Evolutionary conservation across 2,113 vertebrate genomes (phyloP).

Genomic region (Propithecus coquereli): DNA sequence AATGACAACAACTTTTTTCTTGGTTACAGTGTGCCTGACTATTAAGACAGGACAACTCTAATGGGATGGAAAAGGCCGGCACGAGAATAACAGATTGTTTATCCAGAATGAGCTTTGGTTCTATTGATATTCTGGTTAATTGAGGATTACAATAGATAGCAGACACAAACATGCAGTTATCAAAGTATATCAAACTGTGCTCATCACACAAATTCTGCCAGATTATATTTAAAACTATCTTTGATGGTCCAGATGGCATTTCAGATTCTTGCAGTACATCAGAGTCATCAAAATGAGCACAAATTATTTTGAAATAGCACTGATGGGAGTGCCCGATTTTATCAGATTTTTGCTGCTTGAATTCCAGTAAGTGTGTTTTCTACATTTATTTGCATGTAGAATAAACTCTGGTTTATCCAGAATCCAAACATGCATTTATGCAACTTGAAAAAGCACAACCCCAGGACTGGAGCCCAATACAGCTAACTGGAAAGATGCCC

Average conservation of each 20-base stretch:
- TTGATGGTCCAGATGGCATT: slow-evolving; percentile 22
- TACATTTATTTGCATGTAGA: background rate
- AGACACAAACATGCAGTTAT: background rate
- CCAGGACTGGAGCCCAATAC: background rate
- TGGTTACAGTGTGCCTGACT: background rate
- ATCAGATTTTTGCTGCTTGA: background rate
- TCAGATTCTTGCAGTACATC: background rate
- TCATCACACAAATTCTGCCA: background rate
- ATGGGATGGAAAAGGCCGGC: background rate
- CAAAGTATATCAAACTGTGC: background rate
- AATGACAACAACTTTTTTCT: background rate
- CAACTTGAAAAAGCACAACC: background rate
- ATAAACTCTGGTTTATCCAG: background rate
- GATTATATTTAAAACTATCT: slow-evolving; percentile 5
- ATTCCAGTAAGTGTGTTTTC: background rate
- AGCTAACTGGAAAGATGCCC: background rate
- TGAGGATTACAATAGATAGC: background rate
- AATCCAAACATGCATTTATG: background rate
- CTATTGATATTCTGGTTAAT: background rate
- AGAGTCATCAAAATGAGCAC: background rate
- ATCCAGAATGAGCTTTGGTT: background rate
- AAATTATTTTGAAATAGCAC: slow-evolving; percentile 21
- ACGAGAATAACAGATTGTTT: background rate
- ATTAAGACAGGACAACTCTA: background rate
- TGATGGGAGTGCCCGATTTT: background rate